Base-by-base conservation (phyloP, 2,888 invertebrate species). In the Amorpha juglandis region DNA sequence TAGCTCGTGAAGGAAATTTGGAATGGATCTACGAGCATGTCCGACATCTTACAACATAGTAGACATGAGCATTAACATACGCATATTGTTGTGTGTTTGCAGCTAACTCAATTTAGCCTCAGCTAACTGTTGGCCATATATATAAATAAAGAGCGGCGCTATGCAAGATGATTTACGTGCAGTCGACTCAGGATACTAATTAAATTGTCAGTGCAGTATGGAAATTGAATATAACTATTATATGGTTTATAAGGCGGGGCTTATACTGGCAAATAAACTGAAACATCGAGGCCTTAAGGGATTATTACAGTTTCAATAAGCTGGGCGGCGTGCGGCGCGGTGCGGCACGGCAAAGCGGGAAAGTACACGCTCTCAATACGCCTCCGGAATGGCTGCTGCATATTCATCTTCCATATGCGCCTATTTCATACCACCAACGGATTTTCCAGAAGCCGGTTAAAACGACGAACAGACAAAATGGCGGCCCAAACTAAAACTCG, bases 341-440 rank as follows among this genome's bases (percentile, higher is more conserved):
- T 19, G 16, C 50, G 19, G 7, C 2, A 19, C 3, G 48, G 6
- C 33, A 0, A 3, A 9, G 8, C 35, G 35, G 53, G 35, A 53
- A 33, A 3, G 16, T 55, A 35, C 38, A 55, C 53, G 7, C 55
- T 16, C 11, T 16, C 42, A 77, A 78, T 77, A 75, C 76, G 74
- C 74, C 70, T 69, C 69, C 11, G 69, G 69, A 75, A 79, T 75
- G 74, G 72, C 74, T 81, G 79, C 84, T 89, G 89, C 87, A 91
- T 91, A 89, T 90, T 90, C 88, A 90, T 90, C 86, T 87, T 85
- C 81, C 81, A 86, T 84, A 86, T 82, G 75, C 79, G 81, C 71
- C 76, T 74, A 82, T 85, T 83, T 80, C 80, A 82, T 84, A 88
- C 85, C 80, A 75, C 78, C 77, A 78, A 75, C 78, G 75, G 83